Base-by-base conservation (phyloP, 1,140 invertebrate species). In the Cheumatopsyche charites region DNA sequence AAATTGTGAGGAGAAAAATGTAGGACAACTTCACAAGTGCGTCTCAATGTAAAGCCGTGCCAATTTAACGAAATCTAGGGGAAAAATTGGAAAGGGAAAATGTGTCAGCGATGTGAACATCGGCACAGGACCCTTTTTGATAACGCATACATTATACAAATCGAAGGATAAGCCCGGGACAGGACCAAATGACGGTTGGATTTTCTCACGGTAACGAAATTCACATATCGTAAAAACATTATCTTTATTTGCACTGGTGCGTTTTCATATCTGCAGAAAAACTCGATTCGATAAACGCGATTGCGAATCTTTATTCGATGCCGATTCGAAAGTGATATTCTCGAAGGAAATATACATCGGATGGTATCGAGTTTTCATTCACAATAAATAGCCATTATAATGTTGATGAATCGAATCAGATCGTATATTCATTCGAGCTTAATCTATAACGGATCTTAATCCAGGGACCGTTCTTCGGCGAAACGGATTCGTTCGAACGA, bases 141-240 rank as follows among this genome's bases (percentile, higher is more conserved):
- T 58, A 58, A 58, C 55, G 55, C 55, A 58, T 58, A 58, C 23
- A 58, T 58, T 58, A 58, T 58, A 58, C 55, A 58, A 58, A 58
- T 58, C 55, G 55, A 58, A 58, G 55, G 19, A 58, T 58, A 58
- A 58, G 21, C 55, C n/a, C 11, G 19, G 55, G 43, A 47, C 15
- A 47, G 21, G 3, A 19, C 23, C 19, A 58, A 58, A 58, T 58
- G 55, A 58, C 55, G 55, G 19, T 36, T 23, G 55, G 55, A 58
- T 58, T 58, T 58, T 58, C 21, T 36, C 55, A 36, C 29, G 29
- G 55, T 58, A 58, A 58, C 55, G 55, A 58, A 58, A 58, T 58
- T 58, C 55, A 58, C 55, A 58, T 58, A 58, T 58, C 55, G 55
- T 58, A 58, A 58, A 58, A 58, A 58, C 55, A 58, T 58, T 58